These are phyloP conservation scores for Turritopsis rubra DNA, from an alignment of 30 jellyfish, hydroid and myxozoan genomes.

Conservation along the genomic window DNA sequence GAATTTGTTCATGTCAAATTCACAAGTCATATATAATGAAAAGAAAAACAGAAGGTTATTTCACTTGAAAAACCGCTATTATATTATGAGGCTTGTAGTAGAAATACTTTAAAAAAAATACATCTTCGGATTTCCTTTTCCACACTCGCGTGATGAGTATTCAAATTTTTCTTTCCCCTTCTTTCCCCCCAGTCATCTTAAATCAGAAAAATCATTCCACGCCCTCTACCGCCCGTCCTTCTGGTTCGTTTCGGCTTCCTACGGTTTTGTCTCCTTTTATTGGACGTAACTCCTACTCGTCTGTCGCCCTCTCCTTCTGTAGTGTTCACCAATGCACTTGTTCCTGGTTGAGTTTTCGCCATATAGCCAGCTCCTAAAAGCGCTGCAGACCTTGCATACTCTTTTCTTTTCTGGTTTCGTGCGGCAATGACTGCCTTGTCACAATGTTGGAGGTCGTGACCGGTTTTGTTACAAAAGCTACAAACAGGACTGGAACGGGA, in stretches of 20 bases:
- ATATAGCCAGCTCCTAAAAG: not conserved
- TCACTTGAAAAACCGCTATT: too few species aligned
- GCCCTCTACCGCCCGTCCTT: not conserved
- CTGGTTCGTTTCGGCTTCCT: not conserved
- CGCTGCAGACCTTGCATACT: not conserved
- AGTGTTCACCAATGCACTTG: not conserved
- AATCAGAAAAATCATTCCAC: not conserved
- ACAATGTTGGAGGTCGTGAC: not conserved
- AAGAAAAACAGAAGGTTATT: too few species aligned
- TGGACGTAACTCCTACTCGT: not conserved
- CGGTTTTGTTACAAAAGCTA: not conserved
- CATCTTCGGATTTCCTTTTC: too few species aligned
- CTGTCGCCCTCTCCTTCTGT: not conserved
- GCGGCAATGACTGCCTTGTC: not conserved
- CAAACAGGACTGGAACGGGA: not conserved
- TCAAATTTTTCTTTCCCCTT: too few species aligned
- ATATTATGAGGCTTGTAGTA: too few species aligned
- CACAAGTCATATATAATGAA: too few species aligned
- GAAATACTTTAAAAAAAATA: too few species aligned
- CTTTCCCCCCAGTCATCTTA: too few species aligned
- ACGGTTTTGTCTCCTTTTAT: not conserved
- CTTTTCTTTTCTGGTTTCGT: not conserved
- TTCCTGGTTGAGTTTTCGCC: not conserved
- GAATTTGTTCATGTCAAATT: too few species aligned
- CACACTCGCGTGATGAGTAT: too few species aligned